phyloP scores from a whole-genome alignment of 2,888 invertebrate species.

The Drosophila paracracens region DNA sequence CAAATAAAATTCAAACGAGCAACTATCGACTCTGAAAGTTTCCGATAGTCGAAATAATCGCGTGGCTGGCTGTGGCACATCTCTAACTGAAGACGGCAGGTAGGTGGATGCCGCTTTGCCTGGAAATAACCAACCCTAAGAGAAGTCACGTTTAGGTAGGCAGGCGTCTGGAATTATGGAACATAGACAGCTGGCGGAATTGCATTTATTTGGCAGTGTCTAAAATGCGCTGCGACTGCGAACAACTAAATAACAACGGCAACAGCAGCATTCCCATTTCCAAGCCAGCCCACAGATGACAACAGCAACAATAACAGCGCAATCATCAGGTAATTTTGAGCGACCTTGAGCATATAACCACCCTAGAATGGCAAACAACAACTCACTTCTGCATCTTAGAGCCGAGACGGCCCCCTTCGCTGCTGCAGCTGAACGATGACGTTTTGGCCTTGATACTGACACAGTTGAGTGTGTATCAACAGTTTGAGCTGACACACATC shows the following conservation, averaged over 20 bases:
- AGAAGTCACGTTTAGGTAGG: constrained; percentile 25
- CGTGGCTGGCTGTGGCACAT: constrained; percentile 23
- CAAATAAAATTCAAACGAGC: not conserved
- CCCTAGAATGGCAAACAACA: not conserved
- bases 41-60: constrained; percentile 12
- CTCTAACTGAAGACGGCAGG: constrained; percentile 35
- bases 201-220: constrained; percentile 45
- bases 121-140: constrained; percentile 69
- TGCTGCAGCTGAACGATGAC: constrained; percentile 77
- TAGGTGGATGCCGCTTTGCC: constrained; percentile 46
- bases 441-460: constrained; percentile 71
- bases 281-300: constrained; percentile 49
- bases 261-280: not conserved
- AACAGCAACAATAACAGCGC: constrained; percentile 23
- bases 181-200: constrained; percentile 54
- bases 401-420: constrained; percentile 22
- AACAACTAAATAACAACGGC: constrained; percentile 26
- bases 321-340: constrained; percentile 55
- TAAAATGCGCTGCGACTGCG: constrained; percentile 39
- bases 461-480: constrained; percentile 65
- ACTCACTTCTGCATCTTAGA: not conserved
- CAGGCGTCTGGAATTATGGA: constrained; percentile 27
- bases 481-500: constrained; percentile 66
- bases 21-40: constrained; percentile 1
- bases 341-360: not conserved